Conservation (phyloP, 2,888 invertebrate species). For the Erynnis tages region DNA sequence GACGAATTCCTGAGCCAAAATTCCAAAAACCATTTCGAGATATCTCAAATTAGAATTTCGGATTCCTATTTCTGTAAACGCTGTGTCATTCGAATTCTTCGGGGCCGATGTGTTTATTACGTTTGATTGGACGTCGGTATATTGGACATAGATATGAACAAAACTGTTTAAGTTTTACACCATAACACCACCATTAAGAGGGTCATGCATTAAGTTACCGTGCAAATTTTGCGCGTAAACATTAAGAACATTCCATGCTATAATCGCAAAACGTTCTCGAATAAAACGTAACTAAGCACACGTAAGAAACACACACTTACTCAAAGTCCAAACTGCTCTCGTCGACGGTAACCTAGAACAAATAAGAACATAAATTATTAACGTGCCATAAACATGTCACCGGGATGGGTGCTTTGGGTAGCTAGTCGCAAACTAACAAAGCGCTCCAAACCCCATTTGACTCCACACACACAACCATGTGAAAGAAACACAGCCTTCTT, state of each 20-base stretch:
- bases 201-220: too few species aligned
- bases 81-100: conserved; percentile 2
- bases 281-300: neutral
- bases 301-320: conserved; percentile 12
- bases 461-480: conserved; percentile 21
- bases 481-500: conserved; percentile 12
- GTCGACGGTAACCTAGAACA: conserved; percentile 26
- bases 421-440: conserved; percentile 31
- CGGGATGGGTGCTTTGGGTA: conserved; percentile 28
- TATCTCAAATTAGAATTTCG: conserved; percentile 41
- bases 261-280: neutral
- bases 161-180: too few species aligned
- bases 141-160: too few species aligned
- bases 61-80: neutral
- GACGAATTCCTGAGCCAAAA: conserved; percentile 33
- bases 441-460: conserved; percentile 27
- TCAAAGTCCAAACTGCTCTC: conserved; percentile 20
- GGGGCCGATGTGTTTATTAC: conserved; percentile 5
- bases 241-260: neutral
- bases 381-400: conserved; percentile 32
- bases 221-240: too few species aligned
- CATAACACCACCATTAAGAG: too few species aligned
- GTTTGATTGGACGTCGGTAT: conserved; percentile 1
- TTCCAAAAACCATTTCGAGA: conserved; percentile 40
- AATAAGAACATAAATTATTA: conserved; percentile 33